These are phyloP conservation scores for Crax fasciolata DNA, from an alignment of 2,797 vertebrate species.

Conservation along the genomic window DNA sequence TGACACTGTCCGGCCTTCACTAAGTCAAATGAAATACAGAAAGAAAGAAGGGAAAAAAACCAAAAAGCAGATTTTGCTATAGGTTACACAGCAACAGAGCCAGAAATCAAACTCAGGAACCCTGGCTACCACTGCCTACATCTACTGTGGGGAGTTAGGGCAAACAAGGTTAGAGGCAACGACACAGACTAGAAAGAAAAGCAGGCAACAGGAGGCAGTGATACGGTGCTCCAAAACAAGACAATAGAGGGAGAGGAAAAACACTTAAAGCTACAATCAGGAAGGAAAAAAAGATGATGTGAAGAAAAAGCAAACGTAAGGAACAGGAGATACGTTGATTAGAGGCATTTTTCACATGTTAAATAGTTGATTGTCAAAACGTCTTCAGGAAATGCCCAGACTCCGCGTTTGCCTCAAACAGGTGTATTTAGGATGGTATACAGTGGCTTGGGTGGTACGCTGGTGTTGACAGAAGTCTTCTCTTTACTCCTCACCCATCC, in stretches of 20 bases:
- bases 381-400: slow-evolving; percentile 17
- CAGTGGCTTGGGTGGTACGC: not conserved
- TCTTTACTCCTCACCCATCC: not conserved
- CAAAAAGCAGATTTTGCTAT: not conserved
- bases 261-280: not conserved
- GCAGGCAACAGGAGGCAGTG: not conserved
- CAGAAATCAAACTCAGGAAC: not conserved
- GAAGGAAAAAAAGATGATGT: not conserved
- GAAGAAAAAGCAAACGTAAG: not conserved
- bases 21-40: not conserved
- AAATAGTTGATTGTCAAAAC: slow-evolving; percentile 4
- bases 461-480: not conserved
- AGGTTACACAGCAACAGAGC: not conserved
- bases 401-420: not conserved
- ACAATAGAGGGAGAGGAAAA: not conserved
- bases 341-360: slow-evolving; percentile 9
- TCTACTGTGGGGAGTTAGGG: not conserved
- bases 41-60: too few relatives aligned
- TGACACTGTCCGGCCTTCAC: not conserved
- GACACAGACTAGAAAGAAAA: not conserved
- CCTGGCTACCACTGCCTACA: not conserved
- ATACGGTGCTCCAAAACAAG: not conserved
- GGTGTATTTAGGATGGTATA: not conserved
- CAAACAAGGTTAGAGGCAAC: not conserved
- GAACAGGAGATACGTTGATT: not conserved